Base-by-base conservation (phyloP, 1,140 invertebrate genomes). In the Microplitis demolitor region DNA sequence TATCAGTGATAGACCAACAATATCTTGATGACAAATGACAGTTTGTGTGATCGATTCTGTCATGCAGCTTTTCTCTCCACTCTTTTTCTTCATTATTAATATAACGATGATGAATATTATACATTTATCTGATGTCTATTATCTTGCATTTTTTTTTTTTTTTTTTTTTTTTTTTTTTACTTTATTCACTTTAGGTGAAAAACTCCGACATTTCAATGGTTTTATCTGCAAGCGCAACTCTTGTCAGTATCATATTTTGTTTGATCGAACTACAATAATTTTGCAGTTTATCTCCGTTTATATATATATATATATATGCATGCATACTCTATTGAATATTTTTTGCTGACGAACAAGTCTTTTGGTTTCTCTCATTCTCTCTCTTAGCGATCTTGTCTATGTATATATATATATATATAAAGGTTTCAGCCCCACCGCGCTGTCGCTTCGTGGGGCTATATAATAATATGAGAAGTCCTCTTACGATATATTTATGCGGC, bases 21-120 rank as follows among this genome's bases (percentile, higher is more conserved):
- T 77, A 80, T 66, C 79, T 78, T 78, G 78, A 85, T 86, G 84
- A 86, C 84, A 85, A 85, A 86, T 85, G 84, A 85, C 80, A 45
- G 39, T 72, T 74, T 69, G 62, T 75, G 45, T 73, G 74, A 80
- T 80, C 76, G 76, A 76, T 78, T 77, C 76, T 76, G 79, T 81
- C 76, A 77, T 75, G 56, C 60, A 74, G 77, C 80, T 81, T 56
- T 61, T 1, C 37, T 24, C 6, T 45, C 39, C 9, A 24, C 5
- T 16, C 50, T 64, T 35, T 13, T 33, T 64, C 8, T 39, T 64
- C 37, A 14, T 64, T 33, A n/a, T 35, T 33, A 33, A 6, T 61
- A 31, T 61, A 24, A 54, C 66, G 45, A 68, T 68, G 11, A 11
- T 58, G 14, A 58, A 35, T 50, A 50, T 56, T 72, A 31, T 33